These are phyloP conservation scores for Ameiurus melas DNA, from an alignment of 2,113 vertebrate species.

Conservation along the genomic window DNA sequence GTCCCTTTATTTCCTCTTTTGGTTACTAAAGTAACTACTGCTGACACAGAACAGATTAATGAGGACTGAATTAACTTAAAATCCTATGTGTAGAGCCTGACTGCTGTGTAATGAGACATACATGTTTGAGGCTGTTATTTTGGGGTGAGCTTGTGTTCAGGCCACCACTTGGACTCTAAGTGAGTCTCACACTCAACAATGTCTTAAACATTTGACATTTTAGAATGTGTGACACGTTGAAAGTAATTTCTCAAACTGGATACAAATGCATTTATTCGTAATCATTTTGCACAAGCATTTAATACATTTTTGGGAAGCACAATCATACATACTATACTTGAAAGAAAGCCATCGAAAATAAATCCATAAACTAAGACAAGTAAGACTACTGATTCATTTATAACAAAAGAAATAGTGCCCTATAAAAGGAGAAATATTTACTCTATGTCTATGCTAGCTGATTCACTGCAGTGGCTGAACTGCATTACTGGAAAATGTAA, in stretches of 20 bases:
- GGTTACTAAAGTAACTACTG: constrained; percentile 7
- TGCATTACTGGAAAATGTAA: neutral
- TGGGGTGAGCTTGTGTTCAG: neutral
- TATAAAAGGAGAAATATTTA: neutral
- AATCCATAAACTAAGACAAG: neutral
- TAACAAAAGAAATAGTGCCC: neutral
- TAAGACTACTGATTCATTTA: neutral
- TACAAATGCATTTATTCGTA: neutral
- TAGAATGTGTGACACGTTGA: neutral
- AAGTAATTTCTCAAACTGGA: neutral
- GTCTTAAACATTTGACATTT: neutral
- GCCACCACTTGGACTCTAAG: constrained; percentile 2
- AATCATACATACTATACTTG: neutral
- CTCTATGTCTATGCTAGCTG: neutral
- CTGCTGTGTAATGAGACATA: constrained; percentile 30
- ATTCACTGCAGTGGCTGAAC: neutral
- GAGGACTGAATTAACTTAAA: constrained; percentile 28
- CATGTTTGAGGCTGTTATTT: neutral
- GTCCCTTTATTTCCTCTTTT: constrained; percentile 33
- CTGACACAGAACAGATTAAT: constrained; percentile 34
- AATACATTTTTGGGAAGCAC: neutral
- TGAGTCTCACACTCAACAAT: too few species aligned
- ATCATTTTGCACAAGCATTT: neutral
- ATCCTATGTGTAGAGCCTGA: constrained; percentile 15
- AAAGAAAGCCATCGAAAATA: neutral